These are phyloP conservation scores for Podarcis siculus DNA, from an alignment of 2,797 vertebrate genomes.

Conservation along the genomic window DNA sequence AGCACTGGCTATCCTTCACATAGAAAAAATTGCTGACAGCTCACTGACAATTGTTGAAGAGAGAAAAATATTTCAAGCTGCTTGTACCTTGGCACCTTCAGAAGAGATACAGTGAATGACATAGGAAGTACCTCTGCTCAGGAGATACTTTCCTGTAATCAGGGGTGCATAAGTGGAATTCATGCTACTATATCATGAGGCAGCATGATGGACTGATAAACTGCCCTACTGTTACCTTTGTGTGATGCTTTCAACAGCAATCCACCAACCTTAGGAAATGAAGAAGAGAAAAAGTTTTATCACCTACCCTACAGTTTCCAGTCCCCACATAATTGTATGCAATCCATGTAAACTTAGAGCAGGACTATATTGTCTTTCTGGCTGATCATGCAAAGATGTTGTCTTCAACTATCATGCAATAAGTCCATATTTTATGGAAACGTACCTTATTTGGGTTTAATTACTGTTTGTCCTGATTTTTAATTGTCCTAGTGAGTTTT, in stretches of 20 bases:
- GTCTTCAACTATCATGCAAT: constrained; percentile 77
- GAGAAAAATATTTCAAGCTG: constrained; percentile 59
- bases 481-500: constrained; percentile 63
- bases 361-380: constrained; percentile 70
- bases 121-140: constrained; percentile 38
- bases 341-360: constrained; percentile 63
- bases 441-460: constrained; percentile 53
- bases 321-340: constrained; percentile 58
- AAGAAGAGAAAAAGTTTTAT: constrained; percentile 49
- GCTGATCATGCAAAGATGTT: constrained; percentile 68
- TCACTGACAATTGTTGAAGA: constrained; percentile 45
- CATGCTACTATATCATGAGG: constrained; percentile 50
- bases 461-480: constrained; percentile 61
- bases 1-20: constrained; percentile 85
- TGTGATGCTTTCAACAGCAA: constrained; percentile 40
- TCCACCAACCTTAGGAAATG: constrained; percentile 20
- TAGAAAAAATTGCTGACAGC: constrained; percentile 64
- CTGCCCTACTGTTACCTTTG: constrained; percentile 37
- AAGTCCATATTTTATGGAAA: constrained; percentile 73
- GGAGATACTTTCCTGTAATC: constrained; percentile 50
- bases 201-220: constrained; percentile 40
- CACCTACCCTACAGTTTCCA: constrained; percentile 38
- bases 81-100: constrained; percentile 46
- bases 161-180: constrained; percentile 31
- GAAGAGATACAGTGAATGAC: constrained; percentile 39